Evolutionary conservation across 2,797 vertebrate genomes (phyloP), one percentile per base, ranked within the genome.

Genomic region (Bovichtus variegatus): DNA sequence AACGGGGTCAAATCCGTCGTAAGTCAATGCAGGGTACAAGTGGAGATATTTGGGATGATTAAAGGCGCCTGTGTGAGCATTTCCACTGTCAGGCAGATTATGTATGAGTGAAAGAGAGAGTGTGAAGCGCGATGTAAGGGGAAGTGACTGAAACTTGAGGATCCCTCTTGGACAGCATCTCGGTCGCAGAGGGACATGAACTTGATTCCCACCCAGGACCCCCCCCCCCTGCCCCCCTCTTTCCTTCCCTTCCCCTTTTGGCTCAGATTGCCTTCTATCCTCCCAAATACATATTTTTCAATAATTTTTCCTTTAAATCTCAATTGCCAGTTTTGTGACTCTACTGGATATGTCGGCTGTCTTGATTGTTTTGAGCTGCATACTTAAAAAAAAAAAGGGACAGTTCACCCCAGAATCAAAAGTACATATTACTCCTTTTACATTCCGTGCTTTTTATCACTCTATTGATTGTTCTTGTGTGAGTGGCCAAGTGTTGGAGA

Each of bases 71-170:
- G 81, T 72, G 82, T 74, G 85, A 91, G 85, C 74, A 78, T 87
- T 87, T 80, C 44, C 68, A 84, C 82, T 67, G 65, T 87, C 74
- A 64, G 54, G 50, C 41, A 57, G 73, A 71, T 85, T 78, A 83
- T 71, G 62, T 66, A 72, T 29, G 75, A 81, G 69, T 53, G 72
- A 83, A 75, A 61, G 50, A 73, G 66, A 74, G 80, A 65, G 80
- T 77, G 83, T 77, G 78, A 86, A 85, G 73, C 18, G 51, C 19
- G 46, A 79, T 61, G 76, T 81, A 71, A 71, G 63, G 60, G 76
- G 83, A 85, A 87, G 87, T 44, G 75, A 71, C 58, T 78, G 85
- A 86, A 90, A 91, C 73, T 16, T 59, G 85, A 88, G 74, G 79
- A 87, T 83, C 78, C 83, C 81, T 78, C 55, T 81, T 83, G 88